phyloP scores from a whole-genome alignment of 2,888 invertebrate species.

The Ochropacha duplaris region DNA sequence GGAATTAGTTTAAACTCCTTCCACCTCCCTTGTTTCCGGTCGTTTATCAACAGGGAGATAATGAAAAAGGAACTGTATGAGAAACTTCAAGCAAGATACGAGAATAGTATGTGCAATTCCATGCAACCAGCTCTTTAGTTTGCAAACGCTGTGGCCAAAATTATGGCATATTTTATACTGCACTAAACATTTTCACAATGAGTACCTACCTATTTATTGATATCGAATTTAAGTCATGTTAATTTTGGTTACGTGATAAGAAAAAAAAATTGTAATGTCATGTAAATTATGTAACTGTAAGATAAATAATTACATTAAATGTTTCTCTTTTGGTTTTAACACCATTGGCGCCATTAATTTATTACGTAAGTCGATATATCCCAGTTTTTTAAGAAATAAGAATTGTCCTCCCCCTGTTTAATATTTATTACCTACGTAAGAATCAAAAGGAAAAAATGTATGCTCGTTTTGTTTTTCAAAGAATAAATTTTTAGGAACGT shows the following conservation, averaged over 20 bases:
- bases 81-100: constrained; percentile 18
- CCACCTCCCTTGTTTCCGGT: constrained; percentile 69
- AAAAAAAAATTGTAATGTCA: constrained; percentile 66
- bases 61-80: constrained; percentile 55
- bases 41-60: constrained; percentile 60
- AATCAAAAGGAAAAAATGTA: too few relatives aligned
- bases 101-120: constrained; percentile 9
- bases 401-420: too few relatives aligned
- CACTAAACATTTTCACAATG: background rate
- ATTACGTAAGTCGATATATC: too few relatives aligned
- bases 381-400: too few relatives aligned
- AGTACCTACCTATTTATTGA: background rate
- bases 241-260: constrained; percentile 59
- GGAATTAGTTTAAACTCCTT: constrained; percentile 71
- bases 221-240: constrained; percentile 40
- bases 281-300: constrained; percentile 40
- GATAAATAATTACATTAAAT: constrained; percentile 24
- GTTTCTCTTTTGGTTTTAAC: too few relatives aligned
- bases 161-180: constrained; percentile 28
- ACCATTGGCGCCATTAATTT: too few relatives aligned
- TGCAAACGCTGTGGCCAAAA: constrained; percentile 24
- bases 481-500: too few relatives aligned
- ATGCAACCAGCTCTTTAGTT: constrained; percentile 14
- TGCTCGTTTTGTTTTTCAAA: too few relatives aligned
- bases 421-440: too few relatives aligned